phyloP scores from a whole-genome alignment of 92 coral and sea anemone genomes.

The Parazoanthus darwini region DNA sequence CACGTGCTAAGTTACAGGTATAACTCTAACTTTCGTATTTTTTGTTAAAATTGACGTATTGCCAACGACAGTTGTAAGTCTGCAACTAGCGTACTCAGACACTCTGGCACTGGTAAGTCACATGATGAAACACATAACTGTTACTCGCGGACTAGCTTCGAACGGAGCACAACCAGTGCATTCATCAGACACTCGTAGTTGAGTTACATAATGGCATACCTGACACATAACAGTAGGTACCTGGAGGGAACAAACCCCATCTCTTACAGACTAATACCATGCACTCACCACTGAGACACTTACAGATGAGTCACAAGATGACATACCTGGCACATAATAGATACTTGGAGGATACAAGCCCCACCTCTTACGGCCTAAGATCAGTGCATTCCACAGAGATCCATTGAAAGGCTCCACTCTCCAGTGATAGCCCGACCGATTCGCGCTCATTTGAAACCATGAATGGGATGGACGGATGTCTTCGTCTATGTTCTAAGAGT shows the following conservation, averaged over 20 bases:
- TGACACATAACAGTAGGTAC: conserved; percentile 59
- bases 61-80: too few species aligned
- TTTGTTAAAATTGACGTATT: too few species aligned
- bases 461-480: conserved; percentile 76
- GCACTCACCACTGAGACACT: conserved; percentile 37
- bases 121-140: too few species aligned
- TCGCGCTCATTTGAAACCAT: conserved; percentile 78
- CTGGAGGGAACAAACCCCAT: conserved; percentile 83
- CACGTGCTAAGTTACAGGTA: too few species aligned
- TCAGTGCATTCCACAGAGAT: conserved; percentile 75
- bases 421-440: conserved; percentile 86
- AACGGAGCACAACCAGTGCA: too few species aligned
- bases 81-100: too few species aligned
- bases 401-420: conserved; percentile 76
- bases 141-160: too few species aligned
- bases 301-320: too few species aligned
- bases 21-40: too few species aligned
- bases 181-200: too few species aligned
- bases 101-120: too few species aligned
- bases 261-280: conserved; percentile 63
- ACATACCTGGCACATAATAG: conserved; percentile 73
- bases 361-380: conserved; percentile 75
- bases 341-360: conserved; percentile 73
- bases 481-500: conserved; percentile 59
- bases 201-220: conserved; percentile 37